phyloP scores from a whole-genome alignment of 2,797 vertebrate species.

The Pyrocephalus nanus region DNA sequence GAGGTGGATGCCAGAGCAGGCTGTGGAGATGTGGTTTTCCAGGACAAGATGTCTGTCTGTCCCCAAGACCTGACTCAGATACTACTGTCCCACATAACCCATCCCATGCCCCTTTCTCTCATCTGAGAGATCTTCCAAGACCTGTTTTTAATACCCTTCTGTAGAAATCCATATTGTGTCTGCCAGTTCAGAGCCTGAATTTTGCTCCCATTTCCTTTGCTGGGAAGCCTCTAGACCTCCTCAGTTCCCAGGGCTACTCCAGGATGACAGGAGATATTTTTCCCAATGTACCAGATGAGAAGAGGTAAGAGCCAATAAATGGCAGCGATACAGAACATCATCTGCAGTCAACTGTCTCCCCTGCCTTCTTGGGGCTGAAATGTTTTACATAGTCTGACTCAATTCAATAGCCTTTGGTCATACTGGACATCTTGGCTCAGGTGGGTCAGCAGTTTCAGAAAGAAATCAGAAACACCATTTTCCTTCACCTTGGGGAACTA shows the following conservation, averaged over 20 bases:
- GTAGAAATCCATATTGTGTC: neutral
- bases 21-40: neutral
- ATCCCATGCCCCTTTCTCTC: rapidly evolving
- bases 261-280: neutral
- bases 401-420: neutral
- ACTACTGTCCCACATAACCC: neutral
- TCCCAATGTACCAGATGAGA: neutral
- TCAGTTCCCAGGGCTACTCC: neutral
- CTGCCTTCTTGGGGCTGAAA: neutral
- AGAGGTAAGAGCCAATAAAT: neutral
- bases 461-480: neutral
- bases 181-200: neutral
- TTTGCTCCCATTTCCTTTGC: neutral
- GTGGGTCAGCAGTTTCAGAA: neutral
- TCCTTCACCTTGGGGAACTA: neutral
- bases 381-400: neutral
- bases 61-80: neutral
- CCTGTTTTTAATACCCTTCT: neutral
- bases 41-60: neutral
- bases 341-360: neutral
- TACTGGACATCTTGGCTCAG: neutral
- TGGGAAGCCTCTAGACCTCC: neutral
- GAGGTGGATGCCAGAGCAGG: neutral
- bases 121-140: neutral
- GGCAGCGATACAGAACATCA: neutral